Base-by-base conservation (phyloP, 2,113 vertebrate species). In the Pygoscelis adeliae region DNA sequence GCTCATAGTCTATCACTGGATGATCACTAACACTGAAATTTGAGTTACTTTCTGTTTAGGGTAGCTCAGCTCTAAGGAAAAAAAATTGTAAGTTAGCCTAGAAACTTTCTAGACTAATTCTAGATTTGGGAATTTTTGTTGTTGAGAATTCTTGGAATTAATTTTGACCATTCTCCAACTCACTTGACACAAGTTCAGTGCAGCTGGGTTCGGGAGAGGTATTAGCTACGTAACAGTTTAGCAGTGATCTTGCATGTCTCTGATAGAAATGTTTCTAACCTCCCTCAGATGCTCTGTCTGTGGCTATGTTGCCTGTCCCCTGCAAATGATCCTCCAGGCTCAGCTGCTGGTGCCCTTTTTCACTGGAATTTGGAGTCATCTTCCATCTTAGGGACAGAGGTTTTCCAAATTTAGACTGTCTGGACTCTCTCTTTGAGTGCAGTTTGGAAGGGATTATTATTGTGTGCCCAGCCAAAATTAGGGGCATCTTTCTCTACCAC, bases 211-310 rank as follows among this genome's bases (percentile, higher is more conserved):
- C 58, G 29, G 11, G 21, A 88, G 38, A 77, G 5, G 6, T 11
- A 5, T 27, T 50, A 34, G 14, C 42, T 83, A 5, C 0, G 0
- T 15, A 58, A 38, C 3, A 25, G n/a, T 7, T 77, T 29, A 52
- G n/a, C 47, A 63, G 30, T 1, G 3, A 21, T 50, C 55, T 73
- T 9, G 1, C 26, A 4, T 38, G 15, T 36, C 4, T 86, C 52
- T n/a, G 11, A 36, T 9, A 73, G 32, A 71, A 85, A 62, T 38
- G 23, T 53, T 88, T 79, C 53, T 74, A 22, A 34, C 12, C 15
- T 49, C 15, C 32, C n/a, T 62, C 2, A 1, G 36, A 30, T 61
- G 12, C 32, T 77, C 77, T 55, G 9, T 15, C 47, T 52, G 17
- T 47, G 56, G 2, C 26, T 84, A 25, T 15, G 6, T 42, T 56